phyloP scores from a whole-genome alignment of 2,797 vertebrate species.

The Eulemur albifrons region DNA sequence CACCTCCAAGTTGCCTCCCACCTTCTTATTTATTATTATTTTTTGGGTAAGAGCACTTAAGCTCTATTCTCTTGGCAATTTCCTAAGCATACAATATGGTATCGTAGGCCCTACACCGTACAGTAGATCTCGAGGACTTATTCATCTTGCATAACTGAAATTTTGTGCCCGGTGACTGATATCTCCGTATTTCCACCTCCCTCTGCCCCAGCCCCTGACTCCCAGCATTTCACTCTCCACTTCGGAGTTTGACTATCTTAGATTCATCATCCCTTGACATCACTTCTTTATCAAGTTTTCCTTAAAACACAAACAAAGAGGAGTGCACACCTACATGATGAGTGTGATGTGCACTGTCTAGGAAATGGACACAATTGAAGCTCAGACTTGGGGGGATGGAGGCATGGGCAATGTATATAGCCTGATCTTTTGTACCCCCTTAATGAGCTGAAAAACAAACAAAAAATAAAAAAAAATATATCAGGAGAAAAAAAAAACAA shows the following conservation, averaged over 20 bases:
- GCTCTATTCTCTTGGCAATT: not conserved
- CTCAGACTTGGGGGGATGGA: no score
- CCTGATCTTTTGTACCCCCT: no score
- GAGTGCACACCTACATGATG: no score
- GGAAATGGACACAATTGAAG: no score
- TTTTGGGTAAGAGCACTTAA: not conserved
- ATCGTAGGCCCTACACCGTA: no score
- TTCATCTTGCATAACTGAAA: not conserved
- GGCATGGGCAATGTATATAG: no score
- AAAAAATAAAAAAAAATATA: no score
- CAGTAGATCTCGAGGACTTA: not conserved
- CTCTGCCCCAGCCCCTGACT: not conserved
- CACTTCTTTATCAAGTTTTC: not conserved
- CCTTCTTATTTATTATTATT: not conserved
- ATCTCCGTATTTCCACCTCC: not conserved
- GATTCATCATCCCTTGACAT: not conserved
- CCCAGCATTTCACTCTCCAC: not conserved
- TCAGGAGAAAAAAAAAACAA: not conserved
- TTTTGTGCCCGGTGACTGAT: not conserved
- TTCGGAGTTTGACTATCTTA: not conserved
- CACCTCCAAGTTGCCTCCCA: not conserved
- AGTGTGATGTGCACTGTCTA: no score
- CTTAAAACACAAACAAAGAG: not conserved
- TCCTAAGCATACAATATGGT: not conserved
- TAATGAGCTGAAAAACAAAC: no score